Conservation (phyloP, 2,888 invertebrate species). For the Marasmarcha lunaedactyla region DNA sequence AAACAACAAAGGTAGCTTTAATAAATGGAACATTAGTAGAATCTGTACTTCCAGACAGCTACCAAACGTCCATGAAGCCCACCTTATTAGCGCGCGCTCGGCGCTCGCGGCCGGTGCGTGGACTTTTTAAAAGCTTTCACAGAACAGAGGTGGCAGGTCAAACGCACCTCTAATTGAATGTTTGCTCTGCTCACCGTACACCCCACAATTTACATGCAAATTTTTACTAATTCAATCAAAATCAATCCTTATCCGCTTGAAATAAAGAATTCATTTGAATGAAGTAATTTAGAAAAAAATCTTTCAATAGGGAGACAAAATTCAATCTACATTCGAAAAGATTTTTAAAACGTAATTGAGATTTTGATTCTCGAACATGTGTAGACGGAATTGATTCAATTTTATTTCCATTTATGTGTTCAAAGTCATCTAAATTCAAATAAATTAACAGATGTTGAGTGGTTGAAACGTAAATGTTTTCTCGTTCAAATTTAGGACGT, state of each 20-base stretch:
- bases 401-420: too few species aligned
- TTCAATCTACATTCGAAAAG: slow-evolving; percentile 14
- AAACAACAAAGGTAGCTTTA: not conserved
- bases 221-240: slow-evolving; percentile 11
- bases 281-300: slow-evolving; percentile 11
- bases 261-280: slow-evolving; percentile 12
- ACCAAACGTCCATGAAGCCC: slow-evolving; percentile 16
- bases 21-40: slow-evolving; percentile 2
- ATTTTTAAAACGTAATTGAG: slow-evolving; percentile 8
- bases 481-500: slow-evolving; percentile 2
- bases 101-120: slow-evolving; percentile 11
- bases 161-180: slow-evolving; percentile 27
- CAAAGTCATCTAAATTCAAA: not conserved
- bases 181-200: slow-evolving; percentile 19
- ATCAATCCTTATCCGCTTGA: slow-evolving; percentile 13
- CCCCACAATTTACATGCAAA: slow-evolving; percentile 19
- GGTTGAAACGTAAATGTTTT: too few species aligned
- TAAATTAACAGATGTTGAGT: not conserved
- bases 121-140: slow-evolving; percentile 18
- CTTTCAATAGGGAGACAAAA: slow-evolving; percentile 6
- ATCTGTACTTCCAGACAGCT: slow-evolving; percentile 2
- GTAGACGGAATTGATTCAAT: not conserved
- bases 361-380: slow-evolving; percentile 1
- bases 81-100: slow-evolving; percentile 20
- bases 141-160: slow-evolving; percentile 17